Conservation (phyloP, 1,140 invertebrate genomes). For the Meloidogyne chitwoodi region DNA sequence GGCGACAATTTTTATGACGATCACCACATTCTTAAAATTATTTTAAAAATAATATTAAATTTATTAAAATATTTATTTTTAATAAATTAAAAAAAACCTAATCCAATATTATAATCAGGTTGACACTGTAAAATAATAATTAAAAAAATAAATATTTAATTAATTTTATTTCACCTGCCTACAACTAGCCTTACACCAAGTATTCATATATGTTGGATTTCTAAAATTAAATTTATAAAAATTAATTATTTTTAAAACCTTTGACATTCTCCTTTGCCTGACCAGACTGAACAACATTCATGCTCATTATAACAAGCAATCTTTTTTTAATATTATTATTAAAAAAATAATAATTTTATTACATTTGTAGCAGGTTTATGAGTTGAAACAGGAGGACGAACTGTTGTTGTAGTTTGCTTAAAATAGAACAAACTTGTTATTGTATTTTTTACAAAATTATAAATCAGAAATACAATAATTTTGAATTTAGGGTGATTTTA, state of each 20-base stretch:
- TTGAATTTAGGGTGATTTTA: too few relatives aligned
- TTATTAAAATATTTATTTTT: not conserved
- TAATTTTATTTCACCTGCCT: not conserved
- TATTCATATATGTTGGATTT: slow-evolving; percentile 28
- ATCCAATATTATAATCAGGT: slow-evolving; percentile 10
- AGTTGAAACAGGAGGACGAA: not conserved
- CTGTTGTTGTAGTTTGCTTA: not conserved
- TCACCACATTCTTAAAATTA: slow-evolving; percentile 26
- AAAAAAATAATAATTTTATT: not conserved
- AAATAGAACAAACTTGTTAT: not conserved
- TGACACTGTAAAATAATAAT: slow-evolving; percentile 1
- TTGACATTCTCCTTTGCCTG: slow-evolving; percentile 13
- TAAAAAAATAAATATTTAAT: not conserved
- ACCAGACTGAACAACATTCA: slow-evolving; percentile 35
- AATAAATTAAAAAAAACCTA: not conserved
- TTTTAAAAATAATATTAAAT: not conserved
- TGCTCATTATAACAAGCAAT: slow-evolving; percentile 43
- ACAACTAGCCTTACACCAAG: slow-evolving; percentile 43
- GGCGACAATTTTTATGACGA: slow-evolving; percentile 22
- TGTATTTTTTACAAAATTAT: not conserved
- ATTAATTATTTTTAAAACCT: not conserved
- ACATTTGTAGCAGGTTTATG: not conserved
- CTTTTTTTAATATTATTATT: slow-evolving; percentile 15
- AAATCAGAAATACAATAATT: too few relatives aligned
- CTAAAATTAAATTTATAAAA: not conserved